Conservation (phyloP, 2,113 vertebrate species). For the Urocitellus parryii region DNA sequence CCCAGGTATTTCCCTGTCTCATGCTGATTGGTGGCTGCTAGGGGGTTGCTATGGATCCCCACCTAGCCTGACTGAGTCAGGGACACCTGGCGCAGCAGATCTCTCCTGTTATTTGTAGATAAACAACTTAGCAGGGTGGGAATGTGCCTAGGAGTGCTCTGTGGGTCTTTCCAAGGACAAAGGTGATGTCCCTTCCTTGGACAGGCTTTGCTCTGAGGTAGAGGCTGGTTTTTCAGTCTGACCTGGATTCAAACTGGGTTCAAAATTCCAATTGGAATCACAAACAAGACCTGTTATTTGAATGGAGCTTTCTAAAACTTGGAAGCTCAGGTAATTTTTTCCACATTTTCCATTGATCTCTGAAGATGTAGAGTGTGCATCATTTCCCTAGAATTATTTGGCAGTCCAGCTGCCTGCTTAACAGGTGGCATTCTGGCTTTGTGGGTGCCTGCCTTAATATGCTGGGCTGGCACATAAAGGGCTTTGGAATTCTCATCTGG, state of each 20-base stretch:
- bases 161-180: too few species aligned
- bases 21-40: too few species aligned
- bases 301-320: constrained; percentile 94
- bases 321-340: constrained; percentile 93
- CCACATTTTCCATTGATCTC: constrained; percentile 92
- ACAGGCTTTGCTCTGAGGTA: too few species aligned
- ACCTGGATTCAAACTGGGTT: constrained; percentile 86
- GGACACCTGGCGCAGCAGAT: too few species aligned
- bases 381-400: constrained; percentile 88
- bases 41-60: too few species aligned
- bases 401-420: constrained; percentile 88
- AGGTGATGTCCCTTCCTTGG: too few species aligned
- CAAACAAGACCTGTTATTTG: constrained; percentile 89
- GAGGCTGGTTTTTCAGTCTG: constrained; percentile 76
- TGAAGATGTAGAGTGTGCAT: constrained; percentile 90
- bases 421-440: constrained; percentile 95
- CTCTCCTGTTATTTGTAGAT: too few species aligned
- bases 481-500: constrained; percentile 93
- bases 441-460: constrained; percentile 94
- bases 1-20: too few species aligned
- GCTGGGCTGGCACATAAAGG: constrained; percentile 97
- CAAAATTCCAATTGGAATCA: constrained; percentile 95
- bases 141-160: too few species aligned
- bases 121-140: too few species aligned
- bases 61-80: too few species aligned